phyloP scores from a whole-genome alignment of 1,140 invertebrate genomes.

The Zelostemma sp. region DNA sequence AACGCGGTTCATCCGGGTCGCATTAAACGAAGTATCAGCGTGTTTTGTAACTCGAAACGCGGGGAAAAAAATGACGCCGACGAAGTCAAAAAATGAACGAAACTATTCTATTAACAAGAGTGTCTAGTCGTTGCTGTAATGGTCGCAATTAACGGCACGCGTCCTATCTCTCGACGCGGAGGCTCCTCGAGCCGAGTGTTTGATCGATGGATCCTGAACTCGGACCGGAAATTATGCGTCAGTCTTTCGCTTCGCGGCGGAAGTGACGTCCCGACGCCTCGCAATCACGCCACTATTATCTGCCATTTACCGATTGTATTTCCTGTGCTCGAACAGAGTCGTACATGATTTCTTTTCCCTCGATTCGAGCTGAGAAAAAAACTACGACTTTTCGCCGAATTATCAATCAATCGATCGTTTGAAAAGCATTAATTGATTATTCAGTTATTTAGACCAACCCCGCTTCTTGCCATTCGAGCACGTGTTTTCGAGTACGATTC shows the following conservation, averaged over 20 bases:
- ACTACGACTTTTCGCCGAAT: no score
- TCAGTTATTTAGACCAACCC: no score
- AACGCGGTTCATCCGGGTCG: no score
- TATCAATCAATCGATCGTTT: no score
- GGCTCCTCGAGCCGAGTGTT: slow-evolving; percentile 57
- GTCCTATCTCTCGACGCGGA: slow-evolving; percentile 52
- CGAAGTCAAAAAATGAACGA: neutral
- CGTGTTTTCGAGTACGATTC: slow-evolving; percentile 55
- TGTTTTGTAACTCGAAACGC: no score
- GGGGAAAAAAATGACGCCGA: no score
- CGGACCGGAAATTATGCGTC: slow-evolving; percentile 70
- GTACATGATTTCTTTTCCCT: neutral
- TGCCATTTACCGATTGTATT: slow-evolving; percentile 57
- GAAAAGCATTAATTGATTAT: no score
- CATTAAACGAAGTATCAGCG: no score
- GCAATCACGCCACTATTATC: slow-evolving; percentile 65
- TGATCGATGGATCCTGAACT: slow-evolving; percentile 68
- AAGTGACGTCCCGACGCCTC: slow-evolving; percentile 60
- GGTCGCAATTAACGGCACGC: slow-evolving; percentile 42
- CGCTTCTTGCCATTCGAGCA: slow-evolving; percentile 28
- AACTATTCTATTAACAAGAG: slow-evolving; percentile 6
- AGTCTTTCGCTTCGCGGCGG: slow-evolving; percentile 62
- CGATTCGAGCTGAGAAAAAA: neutral
- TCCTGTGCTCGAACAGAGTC: slow-evolving; percentile 17
- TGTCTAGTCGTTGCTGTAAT: slow-evolving; percentile 14